Evolutionary conservation across 1,140 invertebrate genomes (phyloP).

Genomic region (Trachymyrmex cornetzi): DNA sequence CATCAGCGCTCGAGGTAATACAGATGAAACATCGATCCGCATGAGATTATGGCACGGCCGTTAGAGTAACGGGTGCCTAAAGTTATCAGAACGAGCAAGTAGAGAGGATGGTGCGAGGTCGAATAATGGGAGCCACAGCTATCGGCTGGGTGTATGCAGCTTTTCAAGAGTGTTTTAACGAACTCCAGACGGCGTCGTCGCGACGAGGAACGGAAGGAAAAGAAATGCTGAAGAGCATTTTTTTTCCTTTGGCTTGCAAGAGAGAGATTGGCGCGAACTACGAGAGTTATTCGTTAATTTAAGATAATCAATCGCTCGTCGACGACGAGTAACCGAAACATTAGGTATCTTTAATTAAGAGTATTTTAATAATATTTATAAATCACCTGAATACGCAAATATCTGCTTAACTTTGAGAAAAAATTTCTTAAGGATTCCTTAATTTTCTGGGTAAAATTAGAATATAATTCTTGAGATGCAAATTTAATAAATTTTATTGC

Average conservation of each 20-base stretch:
- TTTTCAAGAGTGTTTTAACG: conserved; percentile 64
- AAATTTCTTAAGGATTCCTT: not conserved
- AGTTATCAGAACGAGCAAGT: conserved; percentile 49
- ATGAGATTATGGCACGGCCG: conserved; percentile 4
- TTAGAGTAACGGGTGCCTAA: conserved; percentile 25
- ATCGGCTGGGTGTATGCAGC: conserved; percentile 54
- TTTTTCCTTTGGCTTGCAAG: not conserved
- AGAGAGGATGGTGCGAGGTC: not conserved
- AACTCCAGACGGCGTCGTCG: conserved; percentile 45
- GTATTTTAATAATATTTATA: not conserved
- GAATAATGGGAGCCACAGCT: conserved; percentile 47
- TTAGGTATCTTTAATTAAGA: not conserved
- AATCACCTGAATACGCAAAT: not conserved
- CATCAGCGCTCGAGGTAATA: conserved; percentile 6
- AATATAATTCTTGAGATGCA: conserved; percentile 4
- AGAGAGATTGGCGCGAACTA: not conserved
- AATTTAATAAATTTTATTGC: not conserved
- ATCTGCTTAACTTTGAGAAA: not conserved
- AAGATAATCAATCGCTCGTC: not conserved
- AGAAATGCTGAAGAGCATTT: conserved; percentile 26
- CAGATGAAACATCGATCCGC: conserved; percentile 33
- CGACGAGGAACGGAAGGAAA: not conserved
- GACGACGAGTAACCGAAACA: not conserved
- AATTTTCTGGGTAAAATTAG: not conserved
- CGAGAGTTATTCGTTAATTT: not conserved